A percentile compares a stretch with the other conserved stretches of the same genome.
phyloP scores from a whole-genome alignment of 2,797 vertebrate genomes.

The Coregonus sp. region DNA sequence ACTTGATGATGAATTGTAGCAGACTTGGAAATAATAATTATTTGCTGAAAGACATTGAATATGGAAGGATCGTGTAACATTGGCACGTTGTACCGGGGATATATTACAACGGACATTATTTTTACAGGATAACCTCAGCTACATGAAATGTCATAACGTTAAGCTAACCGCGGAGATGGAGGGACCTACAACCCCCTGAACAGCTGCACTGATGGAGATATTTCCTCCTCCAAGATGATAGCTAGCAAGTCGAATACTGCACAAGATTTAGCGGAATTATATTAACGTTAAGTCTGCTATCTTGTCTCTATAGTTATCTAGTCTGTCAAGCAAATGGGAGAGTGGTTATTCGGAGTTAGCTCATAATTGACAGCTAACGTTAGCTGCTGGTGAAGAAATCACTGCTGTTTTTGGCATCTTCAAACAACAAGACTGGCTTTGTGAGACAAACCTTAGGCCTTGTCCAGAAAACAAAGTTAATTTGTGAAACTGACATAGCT shows the following conservation, averaged over 20 bases:
- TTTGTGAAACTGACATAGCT: slow-evolving; percentile 26
- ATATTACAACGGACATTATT: slow-evolving; percentile 52
- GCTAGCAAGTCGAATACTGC: background rate
- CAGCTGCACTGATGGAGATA: slow-evolving; percentile 60
- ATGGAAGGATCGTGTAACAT: slow-evolving; percentile 8
- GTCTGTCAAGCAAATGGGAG: slow-evolving; percentile 58
- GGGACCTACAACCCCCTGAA: slow-evolving; percentile 32
- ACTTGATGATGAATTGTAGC: slow-evolving; percentile 3
- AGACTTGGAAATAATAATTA: slow-evolving; percentile 38
- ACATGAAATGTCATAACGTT: slow-evolving; percentile 72
- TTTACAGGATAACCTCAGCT: slow-evolving; percentile 73
- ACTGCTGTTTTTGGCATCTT: slow-evolving; percentile 36
- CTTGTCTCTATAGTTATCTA: slow-evolving; percentile 44
- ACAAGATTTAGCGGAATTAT: background rate
- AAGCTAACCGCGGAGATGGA: slow-evolving; percentile 35
- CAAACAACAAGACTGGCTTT: slow-evolving; percentile 32
- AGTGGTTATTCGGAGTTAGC: slow-evolving; percentile 45
- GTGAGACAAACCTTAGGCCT: background rate
- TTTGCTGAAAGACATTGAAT: slow-evolving; percentile 42
- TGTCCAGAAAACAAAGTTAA: slow-evolving; percentile 21
- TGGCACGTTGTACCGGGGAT: slow-evolving; percentile 45
- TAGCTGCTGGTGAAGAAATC: slow-evolving; percentile 20
- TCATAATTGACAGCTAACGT: slow-evolving; percentile 35
- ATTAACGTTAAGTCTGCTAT: background rate
- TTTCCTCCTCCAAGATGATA: slow-evolving; percentile 7